These are phyloP conservation scores for Poecilia gillii DNA, from an alignment of 2,797 vertebrate species.

Conservation along the genomic window DNA sequence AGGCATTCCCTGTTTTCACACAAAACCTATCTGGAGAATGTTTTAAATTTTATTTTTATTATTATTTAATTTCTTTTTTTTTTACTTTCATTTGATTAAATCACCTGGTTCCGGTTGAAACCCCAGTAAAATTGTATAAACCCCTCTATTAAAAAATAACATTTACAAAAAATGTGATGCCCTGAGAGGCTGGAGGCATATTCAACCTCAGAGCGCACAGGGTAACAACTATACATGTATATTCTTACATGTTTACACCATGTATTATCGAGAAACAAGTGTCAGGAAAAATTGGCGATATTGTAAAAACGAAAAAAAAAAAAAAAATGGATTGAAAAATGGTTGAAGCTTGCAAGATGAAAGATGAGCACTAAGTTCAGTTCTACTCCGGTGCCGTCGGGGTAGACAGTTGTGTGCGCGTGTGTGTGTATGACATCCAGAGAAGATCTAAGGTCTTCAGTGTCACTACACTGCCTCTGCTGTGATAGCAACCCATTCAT, in stretches of 20 bases:
- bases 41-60: no score
- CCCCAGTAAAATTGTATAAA: background rate
- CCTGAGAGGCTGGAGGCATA: background rate
- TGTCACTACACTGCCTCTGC: slow-evolving; percentile 73
- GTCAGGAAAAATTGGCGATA: slow-evolving; percentile 3
- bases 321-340: background rate
- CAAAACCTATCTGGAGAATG: background rate
- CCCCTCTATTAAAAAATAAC: background rate
- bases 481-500: slow-evolving; percentile 75
- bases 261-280: background rate
- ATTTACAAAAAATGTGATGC: background rate
- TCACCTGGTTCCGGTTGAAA: background rate
- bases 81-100: background rate
- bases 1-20: background rate
- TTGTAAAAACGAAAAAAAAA: slow-evolving; percentile 9
- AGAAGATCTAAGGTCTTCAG: slow-evolving; percentile 75
- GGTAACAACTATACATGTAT: background rate
- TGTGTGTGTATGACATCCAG: slow-evolving; percentile 48
- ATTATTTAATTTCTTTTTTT: no score
- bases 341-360: slow-evolving; percentile 25
- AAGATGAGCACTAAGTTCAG: slow-evolving; percentile 52
- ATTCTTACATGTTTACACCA: background rate
- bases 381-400: slow-evolving; percentile 26
- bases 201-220: background rate
- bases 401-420: slow-evolving; percentile 9